These are phyloP conservation scores for Centropristis striata DNA, from an alignment of 2,113 vertebrate species.

Conservation along the genomic window DNA sequence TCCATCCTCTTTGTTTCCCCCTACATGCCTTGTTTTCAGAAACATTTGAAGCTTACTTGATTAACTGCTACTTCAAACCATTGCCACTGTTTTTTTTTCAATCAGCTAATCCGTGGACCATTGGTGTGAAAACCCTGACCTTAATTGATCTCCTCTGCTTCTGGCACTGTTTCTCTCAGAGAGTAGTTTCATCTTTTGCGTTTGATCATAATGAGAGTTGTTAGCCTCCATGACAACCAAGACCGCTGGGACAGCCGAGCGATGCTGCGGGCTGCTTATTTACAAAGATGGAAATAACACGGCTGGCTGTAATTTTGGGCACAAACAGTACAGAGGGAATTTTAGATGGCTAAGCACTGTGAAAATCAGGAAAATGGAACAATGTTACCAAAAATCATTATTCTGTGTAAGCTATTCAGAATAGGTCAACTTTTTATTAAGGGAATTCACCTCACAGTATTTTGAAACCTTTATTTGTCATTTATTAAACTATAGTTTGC, in stretches of 20 bases:
- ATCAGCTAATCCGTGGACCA: conserved; percentile 43
- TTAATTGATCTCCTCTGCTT: conserved; percentile 72
- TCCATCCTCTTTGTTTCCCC: conserved; percentile 26
- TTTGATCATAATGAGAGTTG: conserved; percentile 79
- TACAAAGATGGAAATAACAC: conserved; percentile 71
- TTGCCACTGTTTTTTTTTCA: conserved; percentile 12
- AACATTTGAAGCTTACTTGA: conserved; percentile 42
- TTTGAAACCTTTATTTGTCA: neutral
- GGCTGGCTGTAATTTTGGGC: conserved; percentile 59
- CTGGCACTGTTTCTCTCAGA: conserved; percentile 56
- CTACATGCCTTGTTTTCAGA: conserved; percentile 43
- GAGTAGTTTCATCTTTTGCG: conserved; percentile 64
- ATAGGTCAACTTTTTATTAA: conserved; percentile 16
- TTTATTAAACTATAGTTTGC: neutral
- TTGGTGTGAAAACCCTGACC: conserved; percentile 65
- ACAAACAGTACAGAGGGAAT: conserved; percentile 49
- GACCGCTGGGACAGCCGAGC: conserved; percentile 64
- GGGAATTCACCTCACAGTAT: conserved; percentile 3
- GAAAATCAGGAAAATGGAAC: conserved; percentile 49
- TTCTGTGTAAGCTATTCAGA: conserved; percentile 15
- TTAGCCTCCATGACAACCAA: conserved; percentile 81
- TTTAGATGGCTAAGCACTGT: conserved; percentile 42
- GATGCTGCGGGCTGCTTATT: conserved; percentile 67
- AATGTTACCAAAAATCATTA: conserved; percentile 16
- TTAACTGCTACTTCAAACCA: conserved; percentile 52